These are phyloP conservation scores for Smithornis capensis DNA, from an alignment of 2,113 vertebrate genomes.

Conservation along the genomic window DNA sequence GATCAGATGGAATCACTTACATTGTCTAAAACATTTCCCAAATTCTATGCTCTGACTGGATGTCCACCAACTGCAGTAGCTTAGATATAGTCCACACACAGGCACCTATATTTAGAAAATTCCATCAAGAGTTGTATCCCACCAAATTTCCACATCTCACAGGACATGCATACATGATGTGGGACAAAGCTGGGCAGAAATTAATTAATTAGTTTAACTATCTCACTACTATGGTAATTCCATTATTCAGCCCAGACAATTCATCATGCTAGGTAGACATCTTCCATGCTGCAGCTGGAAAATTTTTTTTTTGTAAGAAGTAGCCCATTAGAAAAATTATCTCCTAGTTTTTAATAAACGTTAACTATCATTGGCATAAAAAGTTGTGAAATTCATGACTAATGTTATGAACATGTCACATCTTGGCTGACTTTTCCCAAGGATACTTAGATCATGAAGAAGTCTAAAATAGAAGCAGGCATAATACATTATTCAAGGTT, in stretches of 20 bases:
- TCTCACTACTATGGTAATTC: background rate
- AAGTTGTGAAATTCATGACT: background rate
- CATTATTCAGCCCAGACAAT: background rate
- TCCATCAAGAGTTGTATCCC: background rate
- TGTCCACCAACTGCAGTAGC: background rate
- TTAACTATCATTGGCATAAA: background rate
- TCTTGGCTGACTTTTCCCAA: background rate
- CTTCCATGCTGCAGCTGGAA: background rate
- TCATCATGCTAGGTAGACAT: accelerated
- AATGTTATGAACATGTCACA: background rate
- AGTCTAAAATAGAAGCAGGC: background rate
- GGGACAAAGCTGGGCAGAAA: background rate
- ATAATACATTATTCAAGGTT: background rate
- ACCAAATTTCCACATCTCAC: background rate
- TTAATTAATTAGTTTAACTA: background rate
- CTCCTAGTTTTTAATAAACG: background rate
- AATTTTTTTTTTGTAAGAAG: background rate
- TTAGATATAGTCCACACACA: background rate
- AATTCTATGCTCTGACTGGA: background rate
- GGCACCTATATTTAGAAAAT: background rate
- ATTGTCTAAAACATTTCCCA: background rate
- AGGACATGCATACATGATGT: background rate
- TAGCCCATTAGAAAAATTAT: background rate
- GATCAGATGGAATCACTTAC: background rate
- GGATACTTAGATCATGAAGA: background rate